These are phyloP conservation scores for Neodontobutis hainanensis DNA, from an alignment of 2,113 vertebrate species.

Conservation along the genomic window DNA sequence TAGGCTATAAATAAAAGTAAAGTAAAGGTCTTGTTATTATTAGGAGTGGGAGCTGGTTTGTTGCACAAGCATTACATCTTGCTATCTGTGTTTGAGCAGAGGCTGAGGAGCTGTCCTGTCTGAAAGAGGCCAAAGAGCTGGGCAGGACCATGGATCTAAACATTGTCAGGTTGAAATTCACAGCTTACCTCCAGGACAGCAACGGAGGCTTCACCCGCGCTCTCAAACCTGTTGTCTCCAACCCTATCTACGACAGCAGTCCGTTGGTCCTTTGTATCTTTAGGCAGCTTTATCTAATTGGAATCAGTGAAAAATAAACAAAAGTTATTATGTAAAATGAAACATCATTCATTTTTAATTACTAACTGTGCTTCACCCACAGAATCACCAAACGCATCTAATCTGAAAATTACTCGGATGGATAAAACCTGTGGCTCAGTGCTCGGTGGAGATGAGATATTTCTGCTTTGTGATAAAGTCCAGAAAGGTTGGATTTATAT, in stretches of 20 bases:
- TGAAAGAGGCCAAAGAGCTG: conserved; percentile 90
- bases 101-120: conserved; percentile 79
- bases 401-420: conserved; percentile 96
- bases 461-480: conserved; percentile 97
- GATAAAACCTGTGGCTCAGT: conserved; percentile 94
- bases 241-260: conserved; percentile 99
- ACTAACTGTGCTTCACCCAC: background rate
- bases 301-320: too few species aligned
- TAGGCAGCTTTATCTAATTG: too few species aligned
- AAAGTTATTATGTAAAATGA: background rate
- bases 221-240: conserved; percentile 90
- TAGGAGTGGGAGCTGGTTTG: too few species aligned
- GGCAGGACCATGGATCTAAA: conserved; percentile 95
- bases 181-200: conserved; percentile 91
- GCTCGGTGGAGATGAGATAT: conserved; percentile 94
- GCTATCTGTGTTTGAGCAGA: conserved; percentile 69
- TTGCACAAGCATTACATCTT: background rate
- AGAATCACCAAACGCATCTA: conserved; percentile 97
- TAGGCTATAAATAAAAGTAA: too few species aligned
- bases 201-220: conserved; percentile 89
- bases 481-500: conserved; percentile 88
- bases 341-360: too few species aligned
- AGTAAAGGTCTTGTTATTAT: too few species aligned
- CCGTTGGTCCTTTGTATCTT: conserved; percentile 33
- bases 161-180: conserved; percentile 93